Evolutionary conservation across 1,140 invertebrate species (phyloP), one percentile per base, ranked within the genome.

Genomic region (Orchestia grillus): DNA sequence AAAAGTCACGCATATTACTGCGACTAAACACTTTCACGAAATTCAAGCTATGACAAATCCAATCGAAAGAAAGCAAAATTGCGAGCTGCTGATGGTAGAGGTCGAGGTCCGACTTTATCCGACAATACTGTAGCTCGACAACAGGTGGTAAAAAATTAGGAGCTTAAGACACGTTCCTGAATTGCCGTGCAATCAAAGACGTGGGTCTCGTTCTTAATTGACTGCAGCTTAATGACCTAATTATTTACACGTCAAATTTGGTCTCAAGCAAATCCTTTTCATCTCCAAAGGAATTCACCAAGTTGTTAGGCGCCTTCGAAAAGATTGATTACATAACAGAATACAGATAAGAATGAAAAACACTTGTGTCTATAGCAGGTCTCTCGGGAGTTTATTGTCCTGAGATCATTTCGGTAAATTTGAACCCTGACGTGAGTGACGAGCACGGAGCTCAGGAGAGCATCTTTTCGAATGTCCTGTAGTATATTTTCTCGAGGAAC

Each of bases 391-490:
- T 77, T 77, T 77, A 77, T 77, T 77, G 62, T 77, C 28, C 36
- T 77, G 28, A 77, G 62, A 77, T 19, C 15, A 77, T 77, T 77
- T 77, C 62, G 28, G 62, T 77, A 77, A 77, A 77, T 77, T 77
- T 77, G 62, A 77, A 77, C 62, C 28, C 28, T 36, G 62, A 44
- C 88, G 43, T 90, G 43, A 90, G 41, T 41, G 43, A 44, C 41
- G 88, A 90, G 88, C 88, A 44, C 88, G 43, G 41, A 90, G 88
- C 88, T 90, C 88, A 90, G 88, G 88, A 90, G 36, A 90, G 41
- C 42, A 42, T 41, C 88, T 90, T 44, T 90, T 41, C 41, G n/a
- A 41, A 41, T 42, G 88, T 42, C 43, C 41, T 41, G 41, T 90
- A 90, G 88, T 90, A 90, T 90, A 90, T 90, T 90, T 90, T 42